Base-by-base conservation (phyloP, 2,888 invertebrate genomes). In the Holacanthella duospinosa region DNA sequence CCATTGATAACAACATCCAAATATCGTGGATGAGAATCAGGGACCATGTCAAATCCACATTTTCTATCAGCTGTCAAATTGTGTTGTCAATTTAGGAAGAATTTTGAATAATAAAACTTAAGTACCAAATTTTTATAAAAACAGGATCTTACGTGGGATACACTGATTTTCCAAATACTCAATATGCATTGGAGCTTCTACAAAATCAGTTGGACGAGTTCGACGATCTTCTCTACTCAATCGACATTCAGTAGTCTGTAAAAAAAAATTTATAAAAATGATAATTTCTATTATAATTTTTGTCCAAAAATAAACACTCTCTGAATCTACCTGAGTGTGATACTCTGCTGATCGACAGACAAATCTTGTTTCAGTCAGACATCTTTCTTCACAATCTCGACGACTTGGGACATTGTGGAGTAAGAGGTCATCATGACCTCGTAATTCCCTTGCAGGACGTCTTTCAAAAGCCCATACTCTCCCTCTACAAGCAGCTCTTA, bases 101-200 rank as follows among this genome's bases (percentile, higher is more conserved):
- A 19, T 53, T 24, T 4, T 25, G 44, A 60, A 27, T 19, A 9
- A 9, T 61, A 9, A 55, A 53, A 25, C 6, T 26, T 9, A 60
- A 36, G 9, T 12, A 24, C 24, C 12, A 24, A 43, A 43, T 21
- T n/a, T n/a, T n/a, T n/a, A n/a, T n/a, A n/a, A n/a, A n/a, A n/a
- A n/a, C n/a, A n/a, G n/a, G n/a, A 59, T 21, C 75, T 75, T 71
- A 79, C 80, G 76, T 68, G 77, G 77, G n/a, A 80, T 74, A 69
- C 81, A 81, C 71, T 81, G 81, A 74, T 81, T 82, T 73, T 82
- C 82, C 67, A 81, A 75, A 74, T 82, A 82, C 68, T 80, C 81
- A 29, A 79, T 75, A 67, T 77, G 75, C 66, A 75, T 71, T 68
- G 76, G 74, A 55, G 75, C 74, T 65, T 76, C 76, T 2, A 75